phyloP scores from a whole-genome alignment of 2,797 vertebrate species.

The Otolemur crassicaudatus region DNA sequence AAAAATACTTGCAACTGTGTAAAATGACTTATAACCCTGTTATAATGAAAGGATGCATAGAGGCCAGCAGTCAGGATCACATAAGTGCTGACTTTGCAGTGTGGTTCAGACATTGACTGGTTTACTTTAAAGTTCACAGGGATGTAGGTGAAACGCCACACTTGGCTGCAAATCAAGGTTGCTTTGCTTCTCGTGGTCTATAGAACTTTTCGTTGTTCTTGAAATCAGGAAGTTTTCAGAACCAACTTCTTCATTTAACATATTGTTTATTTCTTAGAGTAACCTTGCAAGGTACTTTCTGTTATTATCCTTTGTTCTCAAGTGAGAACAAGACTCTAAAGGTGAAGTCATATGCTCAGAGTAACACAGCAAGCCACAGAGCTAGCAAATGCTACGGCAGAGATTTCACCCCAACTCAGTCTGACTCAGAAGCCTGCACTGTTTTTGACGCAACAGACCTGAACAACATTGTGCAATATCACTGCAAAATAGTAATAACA shows the following conservation, averaged over 20 bases:
- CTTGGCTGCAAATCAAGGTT: background rate
- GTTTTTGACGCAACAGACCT: background rate
- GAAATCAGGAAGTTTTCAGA: conserved; percentile 51
- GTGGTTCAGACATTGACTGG: background rate
- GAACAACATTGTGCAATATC: background rate
- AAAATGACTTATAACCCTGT: background rate
- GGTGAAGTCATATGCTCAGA: conserved; percentile 31
- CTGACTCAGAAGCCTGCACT: background rate
- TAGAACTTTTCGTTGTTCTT: conserved; percentile 44
- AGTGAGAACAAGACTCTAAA: conserved; percentile 9
- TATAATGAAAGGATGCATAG: background rate
- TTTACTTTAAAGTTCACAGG: conserved; percentile 31
- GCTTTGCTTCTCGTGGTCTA: conserved; percentile 29
- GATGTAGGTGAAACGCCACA: background rate
- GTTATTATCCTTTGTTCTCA: conserved; percentile 35
- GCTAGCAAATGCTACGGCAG: background rate
- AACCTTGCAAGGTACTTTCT: conserved; percentile 19
- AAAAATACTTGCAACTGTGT: background rate
- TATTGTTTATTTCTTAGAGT: conserved; percentile 21
- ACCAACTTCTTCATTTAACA: conserved; percentile 8
- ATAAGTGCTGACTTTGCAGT: background rate
- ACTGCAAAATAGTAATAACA: background rate
- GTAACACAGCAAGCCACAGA: background rate
- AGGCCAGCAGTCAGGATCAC: background rate
- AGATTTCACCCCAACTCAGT: background rate